These are phyloP conservation scores for Athripsodes cinereus DNA, from an alignment of 2,888 invertebrate species.

Conservation along the genomic window DNA sequence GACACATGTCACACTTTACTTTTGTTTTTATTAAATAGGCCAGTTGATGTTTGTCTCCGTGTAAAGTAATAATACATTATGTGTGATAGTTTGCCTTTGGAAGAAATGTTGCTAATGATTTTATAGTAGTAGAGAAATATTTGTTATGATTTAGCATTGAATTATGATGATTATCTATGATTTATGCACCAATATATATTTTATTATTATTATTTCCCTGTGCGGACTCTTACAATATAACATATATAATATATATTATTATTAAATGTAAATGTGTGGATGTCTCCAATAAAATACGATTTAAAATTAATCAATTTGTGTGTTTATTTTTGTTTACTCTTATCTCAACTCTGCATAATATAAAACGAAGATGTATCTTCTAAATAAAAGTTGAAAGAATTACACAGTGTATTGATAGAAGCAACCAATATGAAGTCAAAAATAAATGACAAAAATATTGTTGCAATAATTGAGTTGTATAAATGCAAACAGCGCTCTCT, in stretches of 20 bases:
- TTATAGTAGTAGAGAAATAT: neutral
- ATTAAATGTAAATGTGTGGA: conserved; percentile 28
- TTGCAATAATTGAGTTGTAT: no score
- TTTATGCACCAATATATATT: conserved; percentile 28
- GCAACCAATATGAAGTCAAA: no score
- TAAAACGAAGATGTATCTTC: no score
- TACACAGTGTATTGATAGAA: no score
- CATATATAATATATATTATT: conserved; percentile 14
- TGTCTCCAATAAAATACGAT: conserved; percentile 26
- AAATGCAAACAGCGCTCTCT: no score
- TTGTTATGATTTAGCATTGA: conserved; percentile 28
- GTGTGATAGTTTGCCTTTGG: conserved; percentile 6
- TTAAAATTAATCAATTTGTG: conserved; percentile 11
- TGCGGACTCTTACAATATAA: conserved; percentile 16
- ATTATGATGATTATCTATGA: conserved; percentile 24
- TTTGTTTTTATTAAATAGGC: no score
- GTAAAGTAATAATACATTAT: no score
- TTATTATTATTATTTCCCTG: conserved; percentile 13
- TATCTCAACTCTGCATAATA: neutral
- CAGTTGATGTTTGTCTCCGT: no score
- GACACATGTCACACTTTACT: no score
- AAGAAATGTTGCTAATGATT: conserved; percentile 26
- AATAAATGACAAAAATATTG: no score
- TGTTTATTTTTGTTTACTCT: neutral
- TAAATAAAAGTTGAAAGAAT: no score